Conservation (phyloP, 2,113 vertebrate species). For the Gallinago paraguaiae region DNA sequence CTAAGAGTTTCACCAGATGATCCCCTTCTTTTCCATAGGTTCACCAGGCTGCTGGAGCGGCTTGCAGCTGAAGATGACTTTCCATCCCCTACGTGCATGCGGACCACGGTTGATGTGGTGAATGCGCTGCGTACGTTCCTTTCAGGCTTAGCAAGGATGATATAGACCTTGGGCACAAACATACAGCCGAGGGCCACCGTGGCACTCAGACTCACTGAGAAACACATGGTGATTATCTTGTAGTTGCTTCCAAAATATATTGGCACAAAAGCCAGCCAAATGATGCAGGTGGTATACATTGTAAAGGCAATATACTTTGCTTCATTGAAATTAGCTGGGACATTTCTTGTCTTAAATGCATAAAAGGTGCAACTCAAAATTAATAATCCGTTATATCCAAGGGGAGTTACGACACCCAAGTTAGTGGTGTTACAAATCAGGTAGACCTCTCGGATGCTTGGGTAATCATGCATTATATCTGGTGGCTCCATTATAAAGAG, state of each 20-base stretch:
- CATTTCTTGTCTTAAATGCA: slow-evolving; percentile 98
- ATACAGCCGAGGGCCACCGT: slow-evolving; percentile 96
- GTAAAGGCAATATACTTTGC: slow-evolving; percentile 99
- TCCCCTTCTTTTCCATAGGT: slow-evolving; percentile 94
- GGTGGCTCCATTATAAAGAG: slow-evolving; percentile 97
- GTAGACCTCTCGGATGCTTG: slow-evolving; percentile 95
- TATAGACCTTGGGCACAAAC: slow-evolving; percentile 99
- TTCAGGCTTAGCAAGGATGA: slow-evolving; percentile 97
- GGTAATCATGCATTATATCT: slow-evolving; percentile 92
- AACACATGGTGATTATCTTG: slow-evolving; percentile 99
- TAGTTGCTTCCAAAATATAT: slow-evolving; percentile 99
- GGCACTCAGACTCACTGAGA: slow-evolving; percentile 96
- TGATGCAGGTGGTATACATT: slow-evolving; percentile 99
- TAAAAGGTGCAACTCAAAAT: slow-evolving; percentile 99
- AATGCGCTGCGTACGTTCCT: slow-evolving; percentile 98
- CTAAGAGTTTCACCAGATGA: slow-evolving; percentile 96
- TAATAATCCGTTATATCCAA: slow-evolving; percentile 95
- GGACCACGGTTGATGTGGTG: slow-evolving; percentile 95
- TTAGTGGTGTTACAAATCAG: slow-evolving; percentile 97
- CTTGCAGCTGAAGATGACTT: slow-evolving; percentile 94
- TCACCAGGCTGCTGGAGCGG: slow-evolving; percentile 94
- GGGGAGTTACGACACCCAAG: slow-evolving; percentile 92
- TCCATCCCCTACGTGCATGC: slow-evolving; percentile 97
- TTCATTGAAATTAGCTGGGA: slow-evolving; percentile 98
- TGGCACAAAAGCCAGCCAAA: slow-evolving; percentile 98